phyloP scores from a whole-genome alignment of 2,113 vertebrate genomes.

The Pomatorhinus ruficollis region DNA sequence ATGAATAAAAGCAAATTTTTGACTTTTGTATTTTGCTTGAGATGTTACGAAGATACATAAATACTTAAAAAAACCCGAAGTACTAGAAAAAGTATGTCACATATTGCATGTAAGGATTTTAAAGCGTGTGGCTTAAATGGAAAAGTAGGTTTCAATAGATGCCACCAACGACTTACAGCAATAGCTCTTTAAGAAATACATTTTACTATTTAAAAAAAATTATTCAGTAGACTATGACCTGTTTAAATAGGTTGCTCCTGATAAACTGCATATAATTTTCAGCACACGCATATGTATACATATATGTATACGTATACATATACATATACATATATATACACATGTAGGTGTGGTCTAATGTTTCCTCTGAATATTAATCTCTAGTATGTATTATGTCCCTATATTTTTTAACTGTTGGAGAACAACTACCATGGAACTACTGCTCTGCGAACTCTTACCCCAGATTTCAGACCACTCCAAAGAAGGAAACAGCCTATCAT shows the following conservation, averaged over 20 bases:
- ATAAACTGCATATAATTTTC: not conserved
- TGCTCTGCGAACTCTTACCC: not conserved
- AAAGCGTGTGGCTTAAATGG: not conserved
- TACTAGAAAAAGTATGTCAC: not conserved
- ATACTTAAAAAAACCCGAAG: not conserved
- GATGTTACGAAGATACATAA: not conserved
- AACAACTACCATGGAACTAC: not conserved
- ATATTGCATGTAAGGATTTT: not conserved
- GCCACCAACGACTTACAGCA: not conserved
- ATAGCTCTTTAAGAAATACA: not conserved
- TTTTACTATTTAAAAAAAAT: not conserved
- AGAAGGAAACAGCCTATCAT: not conserved
- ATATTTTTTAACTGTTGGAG: not conserved
- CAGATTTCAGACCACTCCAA: not conserved
- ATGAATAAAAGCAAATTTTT: not conserved
- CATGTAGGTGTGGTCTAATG: not conserved
- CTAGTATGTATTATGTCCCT: not conserved
- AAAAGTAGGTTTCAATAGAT: not conserved
- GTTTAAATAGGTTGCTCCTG: not conserved
- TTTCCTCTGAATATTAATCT: not conserved
- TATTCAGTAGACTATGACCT: not conserved
- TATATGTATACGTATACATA: fast-evolving
- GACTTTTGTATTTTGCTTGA: not conserved
- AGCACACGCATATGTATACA: fast-evolving
- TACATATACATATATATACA: not conserved